Percentiles rank a stretch among this genome's conserved stretches.
These are phyloP conservation scores for Echinops telfairi DNA, from an alignment of 2,113 vertebrate genomes.

Conservation along the genomic window DNA sequence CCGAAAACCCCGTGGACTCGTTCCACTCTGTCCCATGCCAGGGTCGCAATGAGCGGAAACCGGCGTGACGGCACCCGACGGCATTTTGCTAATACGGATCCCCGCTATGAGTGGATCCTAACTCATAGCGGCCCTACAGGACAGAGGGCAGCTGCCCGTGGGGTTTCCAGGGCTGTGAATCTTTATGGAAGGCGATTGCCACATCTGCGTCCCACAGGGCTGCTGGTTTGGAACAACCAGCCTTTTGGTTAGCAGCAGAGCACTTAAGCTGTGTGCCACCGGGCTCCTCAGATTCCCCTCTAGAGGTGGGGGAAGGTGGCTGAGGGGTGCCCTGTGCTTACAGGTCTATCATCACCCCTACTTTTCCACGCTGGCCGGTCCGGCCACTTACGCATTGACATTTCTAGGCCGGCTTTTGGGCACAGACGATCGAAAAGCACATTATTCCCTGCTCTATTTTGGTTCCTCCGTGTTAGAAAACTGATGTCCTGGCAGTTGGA, in stretches of 20 bases:
- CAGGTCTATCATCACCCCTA: background rate
- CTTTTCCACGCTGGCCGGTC: background rate
- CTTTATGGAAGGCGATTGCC: background rate
- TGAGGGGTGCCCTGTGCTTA: background rate
- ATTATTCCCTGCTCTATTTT: slow-evolving; percentile 72
- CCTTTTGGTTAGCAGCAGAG: background rate
- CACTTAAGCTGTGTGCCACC: background rate
- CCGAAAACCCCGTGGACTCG: background rate
- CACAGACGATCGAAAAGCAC: slow-evolving; percentile 19
- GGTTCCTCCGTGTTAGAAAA: slow-evolving; percentile 63
- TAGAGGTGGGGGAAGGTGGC: background rate
- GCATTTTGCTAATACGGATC: background rate
- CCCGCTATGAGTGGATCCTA: background rate
- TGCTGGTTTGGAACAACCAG: too few relatives aligned
- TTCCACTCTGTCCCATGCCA: background rate
- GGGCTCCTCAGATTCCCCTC: background rate
- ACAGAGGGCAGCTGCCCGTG: background rate
- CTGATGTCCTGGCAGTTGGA: slow-evolving; percentile 54
- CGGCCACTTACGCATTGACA: background rate
- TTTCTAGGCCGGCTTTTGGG: slow-evolving; percentile 47
- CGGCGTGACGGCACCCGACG: background rate
- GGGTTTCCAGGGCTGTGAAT: background rate
- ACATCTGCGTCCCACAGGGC: background rate
- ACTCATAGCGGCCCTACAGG: background rate
- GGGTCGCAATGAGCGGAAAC: background rate